Evolutionary conservation across 2,797 vertebrate species (phyloP).

Genomic region (Hyperoplus lanceolatus): DNA sequence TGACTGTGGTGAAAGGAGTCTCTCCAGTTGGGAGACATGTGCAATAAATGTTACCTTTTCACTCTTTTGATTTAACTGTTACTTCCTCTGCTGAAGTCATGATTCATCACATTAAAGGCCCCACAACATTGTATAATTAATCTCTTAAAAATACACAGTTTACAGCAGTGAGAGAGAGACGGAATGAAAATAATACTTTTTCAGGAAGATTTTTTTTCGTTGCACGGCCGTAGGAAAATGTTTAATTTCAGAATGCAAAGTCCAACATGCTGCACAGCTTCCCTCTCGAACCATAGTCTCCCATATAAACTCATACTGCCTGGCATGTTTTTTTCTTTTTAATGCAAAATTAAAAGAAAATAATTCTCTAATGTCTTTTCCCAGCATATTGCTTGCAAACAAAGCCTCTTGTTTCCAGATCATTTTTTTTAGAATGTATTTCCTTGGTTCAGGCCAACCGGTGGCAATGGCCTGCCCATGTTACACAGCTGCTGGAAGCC

Average conservation of each 20-base stretch:
- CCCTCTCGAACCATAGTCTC: neutral
- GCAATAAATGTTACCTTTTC: neutral
- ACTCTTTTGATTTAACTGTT: neutral
- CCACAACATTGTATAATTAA: neutral
- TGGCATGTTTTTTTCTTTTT: neutral
- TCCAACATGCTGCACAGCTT: neutral
- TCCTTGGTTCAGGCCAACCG: neutral
- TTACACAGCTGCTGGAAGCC: constrained; percentile 54
- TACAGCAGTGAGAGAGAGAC: neutral
- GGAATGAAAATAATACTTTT: neutral
- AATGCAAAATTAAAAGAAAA: neutral
- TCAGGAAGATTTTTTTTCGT: neutral
- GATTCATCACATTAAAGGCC: neutral
- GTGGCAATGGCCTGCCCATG: constrained; percentile 38
- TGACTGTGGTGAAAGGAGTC: neutral
- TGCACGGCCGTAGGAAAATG: neutral
- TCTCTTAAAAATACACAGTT: neutral
- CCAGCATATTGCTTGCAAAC: neutral
- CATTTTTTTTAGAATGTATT: constrained; percentile 10
- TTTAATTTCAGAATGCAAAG: neutral
- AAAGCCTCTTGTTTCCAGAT: constrained; percentile 4
- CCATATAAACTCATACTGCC: neutral
- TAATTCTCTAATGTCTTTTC: neutral
- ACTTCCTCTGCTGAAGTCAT: neutral
- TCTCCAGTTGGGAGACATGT: neutral